Evolutionary conservation across 2,113 vertebrate species (phyloP), one percentile per base, ranked within the genome.

Genomic region (Colinus virginianus): DNA sequence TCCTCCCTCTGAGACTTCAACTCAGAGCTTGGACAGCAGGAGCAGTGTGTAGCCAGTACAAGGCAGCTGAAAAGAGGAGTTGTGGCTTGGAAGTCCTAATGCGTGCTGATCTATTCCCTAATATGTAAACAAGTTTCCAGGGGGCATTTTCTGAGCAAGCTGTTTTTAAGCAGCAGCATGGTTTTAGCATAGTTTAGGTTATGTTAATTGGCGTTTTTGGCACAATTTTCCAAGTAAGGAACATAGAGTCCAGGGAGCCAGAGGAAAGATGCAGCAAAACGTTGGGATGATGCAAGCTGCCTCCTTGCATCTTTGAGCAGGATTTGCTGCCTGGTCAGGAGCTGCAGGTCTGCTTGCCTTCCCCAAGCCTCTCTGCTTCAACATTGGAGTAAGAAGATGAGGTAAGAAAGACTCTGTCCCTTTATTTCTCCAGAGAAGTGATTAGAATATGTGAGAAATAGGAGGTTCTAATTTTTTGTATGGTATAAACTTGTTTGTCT

Each of bases 241-340:
- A 62, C 42, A 15, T 0, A 2, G 79, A 91, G 18, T 36, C 30
- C 66, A 9, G 58, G 63, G 63, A 76, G 45, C 40, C 56, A 70
- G 87, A 36, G 62, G 42, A 82, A 92, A 49, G 62, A 90, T 61
- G 77, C 49, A 64, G 23, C 11, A 90, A 87, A 92, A 84, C 3
- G 22, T 61, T 42, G 59, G 26, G 75, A 38, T 30, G 34, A 32
- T 43, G 22, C 38, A 90, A 55, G 42, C 69, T 70, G n/a, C 1
- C 4, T 45, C 9, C 49, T 32, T 38, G 28, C 34, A 21, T 45
- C 78, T 82, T 62, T 49, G 40, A 72, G 45, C 18, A 59, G 80
- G 43, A 63, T 71, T 90, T 90, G 25, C 36, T 23, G 43, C 30
- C 45, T 87, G 42, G 36, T 82, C 49, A 59, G 28, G 40, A 32